Conservation (phyloP, 1,140 invertebrate genomes). For the Teleogryllus occipitalis region DNA sequence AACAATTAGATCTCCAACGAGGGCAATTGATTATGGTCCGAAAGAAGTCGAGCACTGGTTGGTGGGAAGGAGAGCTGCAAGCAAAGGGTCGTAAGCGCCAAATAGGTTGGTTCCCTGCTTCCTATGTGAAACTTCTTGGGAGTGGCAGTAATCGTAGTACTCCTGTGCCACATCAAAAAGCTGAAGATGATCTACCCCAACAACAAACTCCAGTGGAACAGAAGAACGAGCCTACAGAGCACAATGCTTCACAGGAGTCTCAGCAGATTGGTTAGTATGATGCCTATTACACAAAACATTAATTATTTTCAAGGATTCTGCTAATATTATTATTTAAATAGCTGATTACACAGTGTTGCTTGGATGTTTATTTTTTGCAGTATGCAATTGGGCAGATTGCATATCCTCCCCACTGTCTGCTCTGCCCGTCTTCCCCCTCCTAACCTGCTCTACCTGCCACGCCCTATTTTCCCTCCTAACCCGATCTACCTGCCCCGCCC, state of each 20-base stretch:
- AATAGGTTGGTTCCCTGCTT: constrained; percentile 96
- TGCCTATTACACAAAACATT: not conserved
- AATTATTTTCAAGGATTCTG: no score
- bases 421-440: no score
- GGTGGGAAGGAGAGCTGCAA: constrained; percentile 99
- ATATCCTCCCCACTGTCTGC: no score
- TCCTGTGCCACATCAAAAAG: constrained; percentile 51
- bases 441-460: no score
- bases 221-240: not conserved
- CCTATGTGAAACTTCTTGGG: constrained; percentile 80
- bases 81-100: constrained; percentile 88
- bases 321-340: no score
- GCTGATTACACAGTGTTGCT: no score
- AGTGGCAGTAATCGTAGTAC: constrained; percentile 61
- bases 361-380: no score
- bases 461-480: no score
- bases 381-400: no score
- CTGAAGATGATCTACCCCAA: not conserved
- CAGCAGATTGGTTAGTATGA: not conserved
- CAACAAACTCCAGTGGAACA: not conserved
- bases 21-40: constrained; percentile 94
- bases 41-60: constrained; percentile 92
- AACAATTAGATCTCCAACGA: constrained; percentile 80
- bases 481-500: no score
- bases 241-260: not conserved